These are phyloP conservation scores for Halictus quadricinctus DNA, from an alignment of 2,888 invertebrate genomes.

Conservation along the genomic window DNA sequence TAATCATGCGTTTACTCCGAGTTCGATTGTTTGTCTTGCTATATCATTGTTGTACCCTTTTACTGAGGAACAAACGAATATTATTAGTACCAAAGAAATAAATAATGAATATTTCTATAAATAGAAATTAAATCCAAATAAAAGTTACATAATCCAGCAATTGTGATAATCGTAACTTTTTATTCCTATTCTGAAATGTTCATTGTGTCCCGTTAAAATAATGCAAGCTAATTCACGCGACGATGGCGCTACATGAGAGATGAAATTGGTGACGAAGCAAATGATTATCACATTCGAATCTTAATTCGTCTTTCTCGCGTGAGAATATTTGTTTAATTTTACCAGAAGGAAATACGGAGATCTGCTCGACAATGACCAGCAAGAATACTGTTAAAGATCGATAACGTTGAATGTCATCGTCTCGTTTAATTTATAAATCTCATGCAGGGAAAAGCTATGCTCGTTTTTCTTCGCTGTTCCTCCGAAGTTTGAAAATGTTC, in stretches of 20 bases:
- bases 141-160: not conserved
- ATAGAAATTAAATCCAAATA: not conserved
- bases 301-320: constrained; percentile 62
- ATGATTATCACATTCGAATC: constrained; percentile 63
- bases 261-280: constrained; percentile 66
- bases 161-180: not conserved
- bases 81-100: not conserved
- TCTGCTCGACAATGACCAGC: constrained; percentile 61
- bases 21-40: not conserved
- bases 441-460: not conserved
- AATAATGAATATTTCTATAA: no score
- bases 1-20: not conserved
- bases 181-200: not conserved
- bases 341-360: constrained; percentile 20
- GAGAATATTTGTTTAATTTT: constrained; percentile 62
- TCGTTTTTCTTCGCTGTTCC: not conserved
- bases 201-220: not conserved
- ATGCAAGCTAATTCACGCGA: constrained; percentile 9
- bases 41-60: not conserved
- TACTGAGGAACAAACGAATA: not conserved
- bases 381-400: constrained; percentile 60
- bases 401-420: constrained; percentile 44
- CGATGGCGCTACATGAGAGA: constrained; percentile 48
- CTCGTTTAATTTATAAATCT: not conserved
- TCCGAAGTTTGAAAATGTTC: not conserved